A percentile compares a stretch with the other conserved stretches of the same genome.
These are phyloP conservation scores for Cromileptes altivelis DNA, from an alignment of 2,113 vertebrate species.

Conservation along the genomic window DNA sequence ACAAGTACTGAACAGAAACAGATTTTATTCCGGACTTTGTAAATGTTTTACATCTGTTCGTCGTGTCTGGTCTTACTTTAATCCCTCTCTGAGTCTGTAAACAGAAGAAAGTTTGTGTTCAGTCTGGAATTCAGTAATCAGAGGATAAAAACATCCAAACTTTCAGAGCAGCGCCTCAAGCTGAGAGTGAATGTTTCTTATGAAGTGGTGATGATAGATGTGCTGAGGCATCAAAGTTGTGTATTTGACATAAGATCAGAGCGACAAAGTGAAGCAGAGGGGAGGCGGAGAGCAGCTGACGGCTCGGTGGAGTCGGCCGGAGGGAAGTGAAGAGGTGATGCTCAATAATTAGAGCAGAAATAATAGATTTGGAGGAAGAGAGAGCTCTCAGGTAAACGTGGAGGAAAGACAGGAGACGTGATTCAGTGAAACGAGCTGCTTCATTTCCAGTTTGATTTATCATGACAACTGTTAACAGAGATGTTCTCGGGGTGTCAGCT, in stretches of 20 bases:
- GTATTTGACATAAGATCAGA: conserved; percentile 9
- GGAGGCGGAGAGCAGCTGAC: conserved; percentile 3
- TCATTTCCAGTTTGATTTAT: conserved; percentile 10
- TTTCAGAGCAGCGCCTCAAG: not conserved
- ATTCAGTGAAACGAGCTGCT: conserved; percentile 24
- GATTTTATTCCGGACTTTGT: not conserved
- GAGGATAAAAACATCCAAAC: conserved; percentile 4
- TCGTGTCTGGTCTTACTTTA: conserved; percentile 19
- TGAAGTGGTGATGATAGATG: not conserved
- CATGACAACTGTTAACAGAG: not conserved
- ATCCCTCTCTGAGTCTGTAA: not conserved
- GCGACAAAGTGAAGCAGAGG: not conserved
- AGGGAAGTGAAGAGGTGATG: conserved; percentile 6
- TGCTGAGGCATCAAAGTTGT: not conserved
- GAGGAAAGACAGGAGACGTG: conserved; percentile 1
- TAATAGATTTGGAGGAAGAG: conserved; percentile 1
- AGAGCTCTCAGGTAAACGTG: not conserved
- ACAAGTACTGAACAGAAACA: not conserved
- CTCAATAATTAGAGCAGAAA: conserved; percentile 31
- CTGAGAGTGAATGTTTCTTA: not conserved
- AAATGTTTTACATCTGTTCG: not conserved
- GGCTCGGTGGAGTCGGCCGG: not conserved
- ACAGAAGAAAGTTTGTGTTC: not conserved
- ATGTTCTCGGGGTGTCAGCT: not conserved
- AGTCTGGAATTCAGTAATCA: not conserved